These are phyloP conservation scores for Corythornis cristatus DNA, from an alignment of 2,113 vertebrate species.

Conservation along the genomic window DNA sequence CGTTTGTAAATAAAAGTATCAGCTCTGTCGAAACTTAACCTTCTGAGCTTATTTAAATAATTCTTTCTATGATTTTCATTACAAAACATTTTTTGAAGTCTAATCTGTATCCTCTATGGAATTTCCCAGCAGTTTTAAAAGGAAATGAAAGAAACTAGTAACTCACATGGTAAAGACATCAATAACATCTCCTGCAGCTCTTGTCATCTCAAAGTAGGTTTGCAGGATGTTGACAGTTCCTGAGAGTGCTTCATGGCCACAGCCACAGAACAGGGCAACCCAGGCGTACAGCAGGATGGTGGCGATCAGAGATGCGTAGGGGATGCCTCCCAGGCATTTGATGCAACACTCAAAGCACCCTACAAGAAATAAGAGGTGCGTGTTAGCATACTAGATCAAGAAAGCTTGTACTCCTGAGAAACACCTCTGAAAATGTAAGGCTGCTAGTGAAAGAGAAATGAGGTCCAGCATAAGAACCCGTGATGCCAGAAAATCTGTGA, in stretches of 20 bases:
- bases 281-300: slow-evolving; percentile 97
- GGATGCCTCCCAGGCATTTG: slow-evolving; percentile 98
- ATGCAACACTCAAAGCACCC: slow-evolving; percentile 98
- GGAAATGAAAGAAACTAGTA: neutral
- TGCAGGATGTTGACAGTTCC: slow-evolving; percentile 97
- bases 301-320: slow-evolving; percentile 94
- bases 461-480: neutral
- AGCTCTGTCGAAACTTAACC: neutral
- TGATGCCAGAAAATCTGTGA: neutral
- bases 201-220: slow-evolving; percentile 96
- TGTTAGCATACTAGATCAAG: neutral
- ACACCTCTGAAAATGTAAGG: neutral
- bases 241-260: slow-evolving; percentile 95
- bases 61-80: neutral
- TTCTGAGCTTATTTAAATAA: neutral
- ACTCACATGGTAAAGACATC: slow-evolving; percentile 98
- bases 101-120: neutral
- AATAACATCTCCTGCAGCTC: slow-evolving; percentile 89
- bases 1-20: neutral
- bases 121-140: neutral
- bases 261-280: slow-evolving; percentile 96
- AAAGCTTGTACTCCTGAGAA: neutral
- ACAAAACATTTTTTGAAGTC: neutral
- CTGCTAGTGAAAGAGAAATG: neutral
- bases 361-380: slow-evolving; percentile 38